Base-by-base conservation (phyloP, 2,113 vertebrate species). In the Nothocercus julius region DNA sequence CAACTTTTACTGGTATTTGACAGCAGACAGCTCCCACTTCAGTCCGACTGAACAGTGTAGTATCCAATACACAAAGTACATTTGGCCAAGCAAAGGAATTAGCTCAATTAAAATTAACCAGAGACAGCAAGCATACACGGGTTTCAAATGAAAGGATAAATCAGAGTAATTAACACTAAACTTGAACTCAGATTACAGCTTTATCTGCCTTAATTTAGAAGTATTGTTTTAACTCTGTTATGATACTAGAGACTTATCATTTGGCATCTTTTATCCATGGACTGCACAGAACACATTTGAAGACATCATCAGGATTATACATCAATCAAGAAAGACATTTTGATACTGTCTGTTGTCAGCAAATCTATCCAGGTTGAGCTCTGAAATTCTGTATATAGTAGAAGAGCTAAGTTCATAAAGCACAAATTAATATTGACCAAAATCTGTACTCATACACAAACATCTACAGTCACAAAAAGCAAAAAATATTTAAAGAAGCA, bases 401-500 rank as follows among this genome's bases (percentile, higher is more conserved):
- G 16, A 27, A 56, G 9, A 91, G 27, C 3, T 36, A 4, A 42
- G 59, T 70, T 64, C 45, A 63, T 24, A 54, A 83, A 83, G 77
- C 12, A 78, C 53, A 56, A 54, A 30, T 54, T 0, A 66, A 34
- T 47, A 17, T 0, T 72, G 30, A 73, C 13, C 42, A 13, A 73
- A 94, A 42, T 0, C 8, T 13, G 5, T 14, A 73, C 16, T 66
- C 87, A 51, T 51, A 66, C 22, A 58, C 40, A 80, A 18, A 24
- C 11, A 67, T 6, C 15, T n/a, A 28, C 54, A 18, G 20, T 61
- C 67, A 70, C 34, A n/a, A 34, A 87, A 87, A 10, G 5, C 7
- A 24, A 76, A 76, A 75, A 47, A 1, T 3, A 2, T 0, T 12
- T 18, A 20, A 40, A 42, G 75, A 34, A 21, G 44, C 2, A 0